Conservation (phyloP, 2,888 invertebrate species). For the Ectemnius continuus region DNA sequence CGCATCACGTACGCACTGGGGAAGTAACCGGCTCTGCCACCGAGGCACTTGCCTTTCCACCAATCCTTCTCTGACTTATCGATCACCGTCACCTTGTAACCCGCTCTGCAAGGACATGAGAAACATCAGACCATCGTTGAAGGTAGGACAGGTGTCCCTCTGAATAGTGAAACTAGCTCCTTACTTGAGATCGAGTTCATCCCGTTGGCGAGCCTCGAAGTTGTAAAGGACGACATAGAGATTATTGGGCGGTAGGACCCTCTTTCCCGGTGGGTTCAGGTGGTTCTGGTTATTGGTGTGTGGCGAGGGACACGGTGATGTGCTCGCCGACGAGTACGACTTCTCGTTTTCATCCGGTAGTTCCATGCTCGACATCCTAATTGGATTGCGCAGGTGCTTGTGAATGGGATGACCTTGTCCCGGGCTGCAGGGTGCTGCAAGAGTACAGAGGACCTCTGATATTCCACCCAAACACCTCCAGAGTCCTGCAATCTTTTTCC, state of each 20-base stretch:
- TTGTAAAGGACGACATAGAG: slow-evolving; percentile 96
- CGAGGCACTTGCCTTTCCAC: slow-evolving; percentile 97
- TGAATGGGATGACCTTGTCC: slow-evolving; percentile 82
- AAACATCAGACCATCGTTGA: neutral
- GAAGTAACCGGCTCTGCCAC: slow-evolving; percentile 93
- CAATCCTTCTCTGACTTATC: slow-evolving; percentile 97
- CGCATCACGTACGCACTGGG: slow-evolving; percentile 97
- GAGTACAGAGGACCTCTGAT: too few species aligned
- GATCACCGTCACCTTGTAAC: slow-evolving; percentile 89
- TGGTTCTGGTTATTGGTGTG: slow-evolving; percentile 78
- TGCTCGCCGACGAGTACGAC: slow-evolving; percentile 93
- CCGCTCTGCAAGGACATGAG: slow-evolving; percentile 62
- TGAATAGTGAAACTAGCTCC: slow-evolving; percentile 46
- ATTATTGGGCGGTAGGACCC: slow-evolving; percentile 88
- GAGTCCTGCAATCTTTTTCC: too few species aligned
- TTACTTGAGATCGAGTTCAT: slow-evolving; percentile 94
- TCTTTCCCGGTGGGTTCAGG: slow-evolving; percentile 71
- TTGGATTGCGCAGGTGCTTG: slow-evolving; percentile 88
- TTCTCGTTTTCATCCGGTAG: slow-evolving; percentile 93
- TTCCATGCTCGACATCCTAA: slow-evolving; percentile 96
- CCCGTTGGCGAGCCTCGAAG: slow-evolving; percentile 95
- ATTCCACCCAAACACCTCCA: too few species aligned
- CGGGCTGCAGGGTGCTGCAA: slow-evolving; percentile 92
- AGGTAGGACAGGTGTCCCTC: neutral
- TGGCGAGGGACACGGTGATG: slow-evolving; percentile 96